These are phyloP conservation scores for Pantala flavescens DNA, from an alignment of 1,140 invertebrate species.

Conservation along the genomic window DNA sequence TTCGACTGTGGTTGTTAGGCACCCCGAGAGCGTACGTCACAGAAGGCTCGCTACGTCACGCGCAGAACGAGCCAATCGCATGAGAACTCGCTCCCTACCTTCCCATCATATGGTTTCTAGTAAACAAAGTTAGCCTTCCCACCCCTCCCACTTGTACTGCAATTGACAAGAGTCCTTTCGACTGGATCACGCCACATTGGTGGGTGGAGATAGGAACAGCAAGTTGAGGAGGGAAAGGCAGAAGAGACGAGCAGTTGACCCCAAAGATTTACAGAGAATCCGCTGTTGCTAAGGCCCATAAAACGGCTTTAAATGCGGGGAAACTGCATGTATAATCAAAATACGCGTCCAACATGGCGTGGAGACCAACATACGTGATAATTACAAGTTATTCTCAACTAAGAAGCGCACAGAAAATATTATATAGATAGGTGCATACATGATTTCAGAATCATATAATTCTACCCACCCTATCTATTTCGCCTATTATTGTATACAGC, in stretches of 20 bases:
- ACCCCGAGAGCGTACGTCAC: too few species aligned
- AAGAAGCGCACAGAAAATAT: too few species aligned
- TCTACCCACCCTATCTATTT: too few species aligned
- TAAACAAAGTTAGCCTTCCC: constrained; percentile 9
- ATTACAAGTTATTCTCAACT: too few species aligned
- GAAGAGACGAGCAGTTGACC: neutral
- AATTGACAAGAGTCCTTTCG: neutral
- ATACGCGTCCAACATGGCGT: too few species aligned
- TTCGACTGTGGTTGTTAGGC: too few species aligned
- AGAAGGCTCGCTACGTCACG: neutral
- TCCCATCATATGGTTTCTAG: neutral
- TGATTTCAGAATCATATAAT: too few species aligned
- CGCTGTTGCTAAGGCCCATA: neutral
- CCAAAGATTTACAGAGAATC: neutral
- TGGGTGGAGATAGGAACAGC: neutral
- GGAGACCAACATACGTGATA: too few species aligned
- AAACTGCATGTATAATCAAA: too few species aligned
- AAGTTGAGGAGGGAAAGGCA: neutral
- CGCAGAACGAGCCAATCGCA: neutral
- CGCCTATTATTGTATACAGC: too few species aligned
- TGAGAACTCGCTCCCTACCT: neutral
- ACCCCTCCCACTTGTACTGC: neutral
- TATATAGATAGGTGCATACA: too few species aligned
- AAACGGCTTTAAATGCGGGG: too few species aligned
- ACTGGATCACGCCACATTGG: neutral